Evolutionary conservation across 2,797 vertebrate species (phyloP), one percentile per base, ranked within the genome.

Genomic region (Cyprinodon diabolis): DNA sequence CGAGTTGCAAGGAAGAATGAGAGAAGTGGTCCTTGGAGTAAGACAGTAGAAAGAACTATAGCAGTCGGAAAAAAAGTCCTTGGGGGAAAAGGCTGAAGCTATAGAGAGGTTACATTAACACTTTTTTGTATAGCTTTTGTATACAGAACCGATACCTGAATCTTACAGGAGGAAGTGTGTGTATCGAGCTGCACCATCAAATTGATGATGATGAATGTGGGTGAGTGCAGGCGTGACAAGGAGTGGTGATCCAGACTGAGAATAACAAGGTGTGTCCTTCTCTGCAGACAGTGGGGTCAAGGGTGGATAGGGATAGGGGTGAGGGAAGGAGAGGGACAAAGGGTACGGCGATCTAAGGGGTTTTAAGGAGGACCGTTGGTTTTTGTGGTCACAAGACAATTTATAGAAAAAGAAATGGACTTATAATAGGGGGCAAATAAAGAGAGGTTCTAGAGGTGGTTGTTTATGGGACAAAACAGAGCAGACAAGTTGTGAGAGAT

Each of bases 171-270:
- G 47, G 67, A 72, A 74, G 76, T 79, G 74, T 76, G 79, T 58
- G 74, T 75, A 80, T 67, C 1, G 43, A 90, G 49, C 84, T 80
- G 86, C 52, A 0, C 77, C 81, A 75, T 19, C 57, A 69, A 80
- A 70, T 84, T 80, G 74, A 91, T 89, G 87, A 89, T 86, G 83
- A 90, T 87, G 84, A 85, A 88, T 87, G 82, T 48, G 71, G 84
- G 79, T 71, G 76, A 75, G 80, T 55, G 63, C 55, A 68, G 11
- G 57, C 55, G 62, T 85, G 81, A 83, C 81, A 81, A 74, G 0
- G 70, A 60, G 66, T 23, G 57, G 72, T 75, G 86, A 78, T 82
- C 89, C 86, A 83, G 84, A 83, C 67, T 70, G 60, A 79, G 79
- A 90, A 89, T 86, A 85, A 83, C 80, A 83, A 85, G 68, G 72